These are phyloP conservation scores for Donacobius atricapilla DNA, from an alignment of 2,113 vertebrate species.

Conservation along the genomic window DNA sequence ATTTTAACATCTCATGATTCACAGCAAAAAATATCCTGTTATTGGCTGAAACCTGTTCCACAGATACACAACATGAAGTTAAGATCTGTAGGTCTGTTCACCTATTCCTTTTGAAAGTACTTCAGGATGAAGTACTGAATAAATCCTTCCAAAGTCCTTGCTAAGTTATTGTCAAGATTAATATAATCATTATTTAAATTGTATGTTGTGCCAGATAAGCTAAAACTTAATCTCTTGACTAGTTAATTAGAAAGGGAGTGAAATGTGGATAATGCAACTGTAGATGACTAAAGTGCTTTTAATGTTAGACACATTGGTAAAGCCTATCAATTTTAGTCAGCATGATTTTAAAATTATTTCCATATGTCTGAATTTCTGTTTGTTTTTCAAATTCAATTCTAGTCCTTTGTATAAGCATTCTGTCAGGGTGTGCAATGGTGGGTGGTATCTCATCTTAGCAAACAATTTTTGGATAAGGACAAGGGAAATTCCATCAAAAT, in stretches of 20 bases:
- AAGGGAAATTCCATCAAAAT: background rate
- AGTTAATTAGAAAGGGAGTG: conserved; percentile 9
- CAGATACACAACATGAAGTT: background rate
- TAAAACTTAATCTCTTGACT: background rate
- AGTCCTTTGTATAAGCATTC: background rate
- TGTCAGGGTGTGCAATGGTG: background rate
- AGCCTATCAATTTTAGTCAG: conserved; percentile 11
- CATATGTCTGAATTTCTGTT: conserved; percentile 47
- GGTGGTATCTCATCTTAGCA: background rate
- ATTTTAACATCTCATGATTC: conserved; percentile 28
- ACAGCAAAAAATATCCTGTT: background rate
- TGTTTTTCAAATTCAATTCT: conserved; percentile 25
- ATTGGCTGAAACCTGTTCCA: background rate
- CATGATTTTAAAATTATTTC: conserved; percentile 32
- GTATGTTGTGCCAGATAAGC: background rate
- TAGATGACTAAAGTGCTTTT: background rate
- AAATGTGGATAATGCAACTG: background rate
- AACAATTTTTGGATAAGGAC: background rate
- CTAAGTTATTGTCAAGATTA: background rate
- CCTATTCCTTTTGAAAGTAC: background rate
- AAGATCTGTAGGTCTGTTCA: background rate
- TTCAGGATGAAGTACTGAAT: background rate
- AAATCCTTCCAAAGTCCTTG: background rate
- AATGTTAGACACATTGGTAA: background rate
- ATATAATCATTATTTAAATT: background rate